Percentiles rank a stretch among this genome's conserved stretches.
Conservation (phyloP, 1,140 invertebrate genomes). For the Drosophila jambulina region DNA sequence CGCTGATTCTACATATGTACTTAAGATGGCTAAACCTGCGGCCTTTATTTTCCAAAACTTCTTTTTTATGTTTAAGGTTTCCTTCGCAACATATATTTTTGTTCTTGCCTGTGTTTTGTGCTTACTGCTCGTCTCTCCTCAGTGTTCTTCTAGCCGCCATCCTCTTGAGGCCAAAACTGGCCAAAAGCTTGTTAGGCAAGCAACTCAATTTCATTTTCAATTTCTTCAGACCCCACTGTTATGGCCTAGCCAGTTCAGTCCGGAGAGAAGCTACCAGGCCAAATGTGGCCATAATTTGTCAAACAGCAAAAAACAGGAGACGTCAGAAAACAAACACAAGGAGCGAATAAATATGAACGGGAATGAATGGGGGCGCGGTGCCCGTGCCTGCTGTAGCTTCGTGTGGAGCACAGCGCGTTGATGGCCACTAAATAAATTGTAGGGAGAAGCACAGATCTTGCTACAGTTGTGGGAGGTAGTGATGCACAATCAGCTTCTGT, state of each 20-base stretch:
- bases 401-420: constrained; percentile 46
- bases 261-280: constrained; percentile 47
- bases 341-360: constrained; percentile 45
- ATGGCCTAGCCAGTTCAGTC: constrained; percentile 5
- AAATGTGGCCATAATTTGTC: constrained; percentile 77
- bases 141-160: constrained; percentile 3
- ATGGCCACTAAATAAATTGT: constrained; percentile 80
- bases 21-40: background rate
- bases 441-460: constrained; percentile 20
- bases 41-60: background rate
- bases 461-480: constrained; percentile 5
- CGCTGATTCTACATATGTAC: background rate
- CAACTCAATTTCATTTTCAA: constrained; percentile 79
- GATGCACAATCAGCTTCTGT: constrained; percentile 16
- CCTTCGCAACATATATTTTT: background rate
- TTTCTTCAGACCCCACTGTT: constrained; percentile 56
- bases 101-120: constrained; percentile 4
- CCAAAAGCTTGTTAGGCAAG: constrained; percentile 71
- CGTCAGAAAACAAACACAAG: constrained; percentile 28
- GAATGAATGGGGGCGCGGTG: constrained; percentile 1
- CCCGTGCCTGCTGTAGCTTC: background rate
- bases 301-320: constrained; percentile 52
- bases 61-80: background rate
- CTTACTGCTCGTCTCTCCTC: background rate
- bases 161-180: constrained; percentile 44